Evolutionary conservation across 92 coral and sea anemone species (phyloP).

Genomic region (Isaurus tuberculatus): DNA sequence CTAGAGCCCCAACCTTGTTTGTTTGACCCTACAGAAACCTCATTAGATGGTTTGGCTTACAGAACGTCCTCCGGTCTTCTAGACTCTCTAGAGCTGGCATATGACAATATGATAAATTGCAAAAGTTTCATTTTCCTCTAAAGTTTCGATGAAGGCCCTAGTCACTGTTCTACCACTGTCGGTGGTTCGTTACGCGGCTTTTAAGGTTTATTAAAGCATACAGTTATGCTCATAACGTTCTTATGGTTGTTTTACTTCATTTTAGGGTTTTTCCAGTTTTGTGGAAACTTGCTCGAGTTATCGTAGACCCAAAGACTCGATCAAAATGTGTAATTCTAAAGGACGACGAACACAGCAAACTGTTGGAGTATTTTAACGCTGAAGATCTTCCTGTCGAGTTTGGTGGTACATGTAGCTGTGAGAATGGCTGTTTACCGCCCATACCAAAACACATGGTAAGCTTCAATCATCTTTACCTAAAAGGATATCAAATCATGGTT

Average conservation of each 20-base stretch:
- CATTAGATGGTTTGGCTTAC: no score
- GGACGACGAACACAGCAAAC: slow-evolving; percentile 70
- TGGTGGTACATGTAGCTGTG: slow-evolving; percentile 91
- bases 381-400: slow-evolving; percentile 89
- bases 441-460: slow-evolving; percentile 96
- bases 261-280: slow-evolving; percentile 93
- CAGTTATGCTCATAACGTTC: neutral
- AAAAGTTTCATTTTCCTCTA: no score
- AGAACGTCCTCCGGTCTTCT: no score
- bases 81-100: no score
- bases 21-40: no score
- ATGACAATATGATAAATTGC: no score
- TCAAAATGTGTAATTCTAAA: slow-evolving; percentile 87
- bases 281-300: slow-evolving; percentile 89
- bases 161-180: no score
- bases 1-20: no score
- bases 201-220: neutral
- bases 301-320: slow-evolving; percentile 93
- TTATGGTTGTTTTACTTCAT: neutral
- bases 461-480: neutral
- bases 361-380: slow-evolving; percentile 82
- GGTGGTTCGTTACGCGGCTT: neutral
- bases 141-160: no score
- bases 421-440: slow-evolving; percentile 89
- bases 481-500: no score